phyloP scores from a whole-genome alignment of 2,113 vertebrate species.

The Python bivittatus region DNA sequence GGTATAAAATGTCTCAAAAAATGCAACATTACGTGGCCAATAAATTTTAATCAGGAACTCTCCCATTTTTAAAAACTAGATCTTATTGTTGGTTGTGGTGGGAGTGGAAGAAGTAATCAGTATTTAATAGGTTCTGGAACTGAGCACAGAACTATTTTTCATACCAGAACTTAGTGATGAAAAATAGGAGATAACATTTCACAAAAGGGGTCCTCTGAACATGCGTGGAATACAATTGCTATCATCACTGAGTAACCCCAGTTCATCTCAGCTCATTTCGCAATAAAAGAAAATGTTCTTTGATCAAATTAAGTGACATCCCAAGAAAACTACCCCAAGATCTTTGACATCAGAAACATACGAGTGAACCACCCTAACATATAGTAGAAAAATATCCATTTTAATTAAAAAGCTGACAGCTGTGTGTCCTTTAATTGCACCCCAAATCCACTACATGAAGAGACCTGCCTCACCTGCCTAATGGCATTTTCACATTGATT shows the following conservation, averaged over 20 bases:
- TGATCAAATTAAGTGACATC: not conserved
- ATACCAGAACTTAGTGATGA: not conserved
- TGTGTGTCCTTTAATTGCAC: not conserved
- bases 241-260: not conserved
- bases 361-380: not conserved
- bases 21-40: not conserved
- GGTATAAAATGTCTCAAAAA: not conserved
- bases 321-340: not conserved
- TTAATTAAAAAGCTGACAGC: constrained; percentile 7
- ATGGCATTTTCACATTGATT: not conserved
- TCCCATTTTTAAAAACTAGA: not conserved
- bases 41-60: not conserved
- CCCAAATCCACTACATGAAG: not conserved
- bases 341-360: not conserved
- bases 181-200: not conserved
- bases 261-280: not conserved
- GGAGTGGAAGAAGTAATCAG: not conserved
- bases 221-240: not conserved
- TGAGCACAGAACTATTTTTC: not conserved
- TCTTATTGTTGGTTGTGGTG: not conserved
- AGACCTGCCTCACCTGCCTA: not conserved
- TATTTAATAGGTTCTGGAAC: not conserved
- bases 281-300: not conserved
- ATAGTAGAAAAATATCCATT: not conserved
- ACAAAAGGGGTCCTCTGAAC: not conserved